These are phyloP conservation scores for Triplophysa yarkandensis DNA, from an alignment of 2,797 vertebrate genomes.

Conservation along the genomic window DNA sequence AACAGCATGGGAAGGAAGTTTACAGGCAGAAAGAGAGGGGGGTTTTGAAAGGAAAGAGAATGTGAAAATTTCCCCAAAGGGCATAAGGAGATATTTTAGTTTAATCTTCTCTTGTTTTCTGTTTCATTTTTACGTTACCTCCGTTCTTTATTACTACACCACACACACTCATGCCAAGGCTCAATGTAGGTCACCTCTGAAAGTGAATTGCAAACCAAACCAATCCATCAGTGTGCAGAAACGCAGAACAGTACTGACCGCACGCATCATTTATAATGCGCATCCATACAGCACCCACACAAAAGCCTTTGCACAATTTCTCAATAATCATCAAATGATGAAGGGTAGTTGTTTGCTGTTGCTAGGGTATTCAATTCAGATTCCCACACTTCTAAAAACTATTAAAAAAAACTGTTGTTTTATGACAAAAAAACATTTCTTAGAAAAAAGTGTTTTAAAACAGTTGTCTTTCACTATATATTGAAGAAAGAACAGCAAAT, in stretches of 20 bases:
- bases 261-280: conserved; percentile 16
- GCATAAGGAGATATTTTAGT: conserved; percentile 45
- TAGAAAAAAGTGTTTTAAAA: too few relatives aligned
- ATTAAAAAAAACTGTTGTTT: too few relatives aligned
- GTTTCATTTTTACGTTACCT: conserved; percentile 40
- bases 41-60: background rate
- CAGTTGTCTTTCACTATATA: too few relatives aligned
- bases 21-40: conserved; percentile 22
- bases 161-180: conserved; percentile 28
- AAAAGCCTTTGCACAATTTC: background rate
- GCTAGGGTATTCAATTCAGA: too few relatives aligned
- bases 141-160: conserved; percentile 31
- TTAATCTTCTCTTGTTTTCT: conserved; percentile 32
- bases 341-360: background rate
- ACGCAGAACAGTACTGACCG: conserved; percentile 9
- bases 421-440: too few relatives aligned
- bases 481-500: too few relatives aligned
- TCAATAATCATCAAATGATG: background rate
- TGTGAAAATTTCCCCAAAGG: conserved; percentile 29
- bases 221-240: conserved; percentile 62
- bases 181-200: conserved; percentile 75
- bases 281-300: background rate
- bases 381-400: too few relatives aligned
- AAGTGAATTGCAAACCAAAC: conserved; percentile 77
- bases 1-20: conserved; percentile 14